Evolutionary conservation across 2,888 invertebrate species (phyloP).

Genomic region (Cremastinae sp.): DNA sequence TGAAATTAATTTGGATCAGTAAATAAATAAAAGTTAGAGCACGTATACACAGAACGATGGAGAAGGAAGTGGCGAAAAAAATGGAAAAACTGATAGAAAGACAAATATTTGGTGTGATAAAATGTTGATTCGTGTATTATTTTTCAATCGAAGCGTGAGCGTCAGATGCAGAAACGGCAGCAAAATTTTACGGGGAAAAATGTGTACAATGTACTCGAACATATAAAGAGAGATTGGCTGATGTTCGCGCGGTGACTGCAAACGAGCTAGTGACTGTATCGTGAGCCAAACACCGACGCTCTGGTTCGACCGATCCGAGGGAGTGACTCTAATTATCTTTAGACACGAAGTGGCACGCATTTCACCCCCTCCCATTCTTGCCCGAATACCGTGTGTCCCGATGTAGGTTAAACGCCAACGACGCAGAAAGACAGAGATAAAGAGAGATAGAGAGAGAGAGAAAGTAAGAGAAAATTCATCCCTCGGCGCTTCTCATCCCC

Average conservation of each 20-base stretch:
- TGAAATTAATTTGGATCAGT: no score
- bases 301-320: slow-evolving; percentile 22
- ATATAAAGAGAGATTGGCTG: not conserved
- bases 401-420: slow-evolving; percentile 67
- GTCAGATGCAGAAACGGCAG: no score
- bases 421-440: slow-evolving; percentile 54
- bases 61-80: no score
- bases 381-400: slow-evolving; percentile 23
- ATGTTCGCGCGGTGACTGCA: slow-evolving; percentile 44
- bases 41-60: no score
- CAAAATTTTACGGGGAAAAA: no score
- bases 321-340: slow-evolving; percentile 65
- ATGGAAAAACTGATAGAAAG: no score
- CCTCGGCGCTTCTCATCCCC: slow-evolving; percentile 1
- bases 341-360: slow-evolving; percentile 62
- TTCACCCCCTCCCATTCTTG: slow-evolving; percentile 39
- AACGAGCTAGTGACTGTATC: slow-evolving; percentile 49
- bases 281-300: slow-evolving; percentile 26
- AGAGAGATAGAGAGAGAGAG: no score
- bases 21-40: no score
- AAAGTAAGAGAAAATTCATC: no score
- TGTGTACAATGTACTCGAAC: not conserved
- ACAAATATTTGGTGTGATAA: no score
- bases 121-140: no score
- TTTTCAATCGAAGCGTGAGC: no score